A percentile compares a stretch with the other conserved stretches of the same genome.
Evolutionary conservation across 2,888 invertebrate species (phyloP).

Genomic region (Cosmopolites sordidus): DNA sequence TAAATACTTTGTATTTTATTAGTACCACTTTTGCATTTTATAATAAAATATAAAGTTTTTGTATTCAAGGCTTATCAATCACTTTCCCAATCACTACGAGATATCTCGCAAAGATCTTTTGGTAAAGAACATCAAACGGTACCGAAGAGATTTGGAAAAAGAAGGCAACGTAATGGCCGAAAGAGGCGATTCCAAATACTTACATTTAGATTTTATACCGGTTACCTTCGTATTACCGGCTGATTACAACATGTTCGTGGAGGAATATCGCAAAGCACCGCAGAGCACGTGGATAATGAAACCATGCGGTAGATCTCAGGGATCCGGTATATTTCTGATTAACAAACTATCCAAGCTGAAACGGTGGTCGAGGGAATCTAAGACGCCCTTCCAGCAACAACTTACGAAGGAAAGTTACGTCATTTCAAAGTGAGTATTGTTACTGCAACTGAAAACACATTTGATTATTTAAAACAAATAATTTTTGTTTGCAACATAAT

Average conservation of each 20-base stretch:
- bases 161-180: constrained; percentile 85
- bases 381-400: constrained; percentile 79
- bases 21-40: too few relatives aligned
- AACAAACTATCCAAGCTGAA: constrained; percentile 92
- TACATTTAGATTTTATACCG: constrained; percentile 87
- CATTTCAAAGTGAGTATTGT: constrained; percentile 73
- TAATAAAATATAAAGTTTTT: too few relatives aligned
- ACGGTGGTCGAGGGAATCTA: constrained; percentile 83
- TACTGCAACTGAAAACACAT: too few relatives aligned
- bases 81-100: constrained; percentile 95
- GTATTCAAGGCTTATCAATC: constrained; percentile 90
- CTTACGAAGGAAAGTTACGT: constrained; percentile 88
- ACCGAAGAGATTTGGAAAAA: constrained; percentile 86
- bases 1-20: too few relatives aligned
- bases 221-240: constrained; percentile 90
- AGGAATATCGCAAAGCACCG: constrained; percentile 90
- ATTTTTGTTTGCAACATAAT: too few relatives aligned
- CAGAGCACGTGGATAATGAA: constrained; percentile 98
- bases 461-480: too few relatives aligned
- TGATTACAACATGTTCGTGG: constrained; percentile 96
- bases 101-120: constrained; percentile 92
- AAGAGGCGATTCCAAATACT: constrained; percentile 72
- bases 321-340: constrained; percentile 92
- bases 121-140: constrained; percentile 93
- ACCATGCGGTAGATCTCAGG: constrained; percentile 92